Evolutionary conservation across 2,797 vertebrate species (phyloP).

Genomic region (Hypotaenidia okinawae): DNA sequence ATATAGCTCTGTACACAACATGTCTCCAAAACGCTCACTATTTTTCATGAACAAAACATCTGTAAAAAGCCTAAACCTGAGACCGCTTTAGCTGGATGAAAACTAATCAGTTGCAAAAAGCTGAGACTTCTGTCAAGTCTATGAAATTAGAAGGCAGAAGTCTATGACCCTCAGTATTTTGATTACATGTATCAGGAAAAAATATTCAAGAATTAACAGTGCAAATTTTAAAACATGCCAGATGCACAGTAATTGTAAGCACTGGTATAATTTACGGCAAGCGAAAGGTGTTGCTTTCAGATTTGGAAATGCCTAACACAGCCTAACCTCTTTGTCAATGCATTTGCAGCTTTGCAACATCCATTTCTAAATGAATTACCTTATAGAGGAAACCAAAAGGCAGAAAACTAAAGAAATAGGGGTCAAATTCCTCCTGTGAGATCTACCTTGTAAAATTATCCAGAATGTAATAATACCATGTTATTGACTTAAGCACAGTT

Average conservation of each 20-base stretch:
- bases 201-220: not conserved
- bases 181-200: not conserved
- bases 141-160: conserved; percentile 19
- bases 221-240: conserved; percentile 9
- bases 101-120: not conserved
- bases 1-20: not conserved
- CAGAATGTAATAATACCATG: conserved; percentile 77
- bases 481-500: conserved; percentile 83
- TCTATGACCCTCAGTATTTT: not conserved
- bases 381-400: conserved; percentile 61
- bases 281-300: conserved; percentile 46
- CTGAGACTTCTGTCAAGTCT: not conserved
- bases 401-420: conserved; percentile 73
- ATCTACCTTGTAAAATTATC: conserved; percentile 79
- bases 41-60: not conserved
- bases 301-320: conserved; percentile 59
- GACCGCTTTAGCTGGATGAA: not conserved
- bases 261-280: not conserved
- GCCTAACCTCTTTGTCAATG: conserved; percentile 49
- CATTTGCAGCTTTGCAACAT: conserved; percentile 44
- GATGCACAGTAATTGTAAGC: not conserved
- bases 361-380: conserved; percentile 76
- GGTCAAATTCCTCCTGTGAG: conserved; percentile 76
- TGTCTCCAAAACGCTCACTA: not conserved
- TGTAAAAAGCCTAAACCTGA: not conserved